Conservation (phyloP, 2,797 vertebrate species). For the Amblyraja radiata region DNA sequence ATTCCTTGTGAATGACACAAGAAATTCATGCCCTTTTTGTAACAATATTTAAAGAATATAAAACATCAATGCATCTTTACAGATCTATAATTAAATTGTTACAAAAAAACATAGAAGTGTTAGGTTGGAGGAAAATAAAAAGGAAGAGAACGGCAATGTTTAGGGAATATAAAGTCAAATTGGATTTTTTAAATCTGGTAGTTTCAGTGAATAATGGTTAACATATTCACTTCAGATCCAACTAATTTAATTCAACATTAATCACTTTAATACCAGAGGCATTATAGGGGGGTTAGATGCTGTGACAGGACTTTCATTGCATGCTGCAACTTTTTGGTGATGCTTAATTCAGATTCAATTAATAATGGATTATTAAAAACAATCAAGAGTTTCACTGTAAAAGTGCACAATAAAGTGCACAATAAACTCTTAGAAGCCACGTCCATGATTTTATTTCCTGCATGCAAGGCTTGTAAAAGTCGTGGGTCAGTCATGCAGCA, state of each 20-base stretch:
- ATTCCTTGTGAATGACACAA: no score
- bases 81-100: neutral
- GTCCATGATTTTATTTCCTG: no score
- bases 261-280: neutral
- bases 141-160: neutral
- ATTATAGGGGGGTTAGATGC: neutral
- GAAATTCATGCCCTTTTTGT: no score
- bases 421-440: no score
- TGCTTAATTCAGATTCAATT: no score
- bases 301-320: no score
- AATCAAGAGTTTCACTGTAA: no score
- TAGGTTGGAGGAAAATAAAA: neutral
- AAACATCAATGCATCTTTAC: neutral
- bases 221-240: neutral
- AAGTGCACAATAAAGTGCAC: no score
- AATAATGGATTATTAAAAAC: no score
- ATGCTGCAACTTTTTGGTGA: no score
- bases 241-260: neutral
- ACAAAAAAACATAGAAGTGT: neutral
- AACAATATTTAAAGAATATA: neutral
- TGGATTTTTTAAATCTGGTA: neutral
- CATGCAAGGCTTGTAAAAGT: no score
- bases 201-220: neutral
- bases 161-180: neutral
- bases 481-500: no score